Base-by-base conservation (phyloP, 92 coral and sea anemone genomes). In the Hydrozoanthus gracilis region DNA sequence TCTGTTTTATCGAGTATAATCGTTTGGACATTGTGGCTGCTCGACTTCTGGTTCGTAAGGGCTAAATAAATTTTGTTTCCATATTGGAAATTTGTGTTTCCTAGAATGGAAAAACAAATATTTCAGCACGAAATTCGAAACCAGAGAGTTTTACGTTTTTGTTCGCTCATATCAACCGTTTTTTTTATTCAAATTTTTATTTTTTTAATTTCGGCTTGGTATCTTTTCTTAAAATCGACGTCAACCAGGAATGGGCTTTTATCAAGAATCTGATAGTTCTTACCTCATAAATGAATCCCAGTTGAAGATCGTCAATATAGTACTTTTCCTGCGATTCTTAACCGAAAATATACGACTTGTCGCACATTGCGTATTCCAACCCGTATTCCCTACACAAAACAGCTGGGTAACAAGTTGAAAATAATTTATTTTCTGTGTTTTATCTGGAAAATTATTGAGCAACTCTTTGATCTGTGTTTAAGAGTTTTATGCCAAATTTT, bases 151-250 rank as follows among this genome's bases (percentile, higher is more conserved):
- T 71, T 27, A 35, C 46, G 82, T 75, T 58, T 44, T 45, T 83
- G 75, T 47, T 74, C 56, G 90, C 84, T 82, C 76, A 20, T 73
- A 76, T 73, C 78, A 20, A 15, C 44, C 46, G 71, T 70, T 65
- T n/a, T 10, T 68, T 74, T 84, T 52, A 60, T 78, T 89, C 76
- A 84, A 55, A 65, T 82, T 71, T 27, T 79, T 86, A 86, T 86
- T 90, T 87, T 90, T 90, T 86, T 86, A 84, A 79, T 86, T 86
- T 79, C 58, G 4, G 45, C 12, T 70, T 27, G 58, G 20, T 80
- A 80, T 80, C 74, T 80, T 54, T 80, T 54, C 72, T 80, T 80
- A 60, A 66, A 80, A 80, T 48, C 74, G 5, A 49, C 46, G 44
- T 47, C n/a, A 14, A 14, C 69, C 49, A 17, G 56, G 18, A 80